Conservation (phyloP, 2,113 vertebrate species). For the Aldabrachelys gigantea region DNA sequence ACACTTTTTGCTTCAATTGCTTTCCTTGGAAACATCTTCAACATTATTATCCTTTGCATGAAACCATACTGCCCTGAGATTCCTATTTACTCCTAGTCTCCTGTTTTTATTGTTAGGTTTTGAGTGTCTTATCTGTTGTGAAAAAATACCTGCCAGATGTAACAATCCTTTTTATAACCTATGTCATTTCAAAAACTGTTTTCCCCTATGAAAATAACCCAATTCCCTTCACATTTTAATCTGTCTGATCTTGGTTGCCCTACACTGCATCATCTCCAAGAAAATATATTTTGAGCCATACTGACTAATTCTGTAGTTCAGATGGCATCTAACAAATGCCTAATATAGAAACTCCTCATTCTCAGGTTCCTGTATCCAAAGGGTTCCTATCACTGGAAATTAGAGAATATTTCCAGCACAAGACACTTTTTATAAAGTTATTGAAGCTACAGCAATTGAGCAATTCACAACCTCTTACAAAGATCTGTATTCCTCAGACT, state of each 20-base stretch:
- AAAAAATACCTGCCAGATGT: not conserved
- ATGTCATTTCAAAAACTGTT: conserved; percentile 1
- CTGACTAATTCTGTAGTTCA: not conserved
- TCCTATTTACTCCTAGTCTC: not conserved
- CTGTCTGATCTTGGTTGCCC: not conserved
- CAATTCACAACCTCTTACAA: not conserved
- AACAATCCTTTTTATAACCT: conserved; percentile 8
- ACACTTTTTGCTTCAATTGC: conserved; percentile 12
- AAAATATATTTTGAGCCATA: not conserved
- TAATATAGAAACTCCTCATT: not conserved
- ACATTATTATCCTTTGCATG: conserved; percentile 1
- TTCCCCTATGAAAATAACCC: conserved; percentile 1
- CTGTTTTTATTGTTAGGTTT: not conserved
- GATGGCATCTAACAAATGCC: not conserved
- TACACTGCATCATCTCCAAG: not conserved
- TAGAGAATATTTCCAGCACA: not conserved
- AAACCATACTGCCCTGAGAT: conserved; percentile 30
- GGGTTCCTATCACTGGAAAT: not conserved
- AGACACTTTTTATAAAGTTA: not conserved
- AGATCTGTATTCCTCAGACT: not conserved
- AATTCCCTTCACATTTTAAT: not conserved
- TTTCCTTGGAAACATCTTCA: conserved; percentile 33
- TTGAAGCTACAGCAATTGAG: not conserved
- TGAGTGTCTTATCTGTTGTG: not conserved
- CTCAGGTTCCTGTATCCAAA: not conserved